Conservation (phyloP, 1,140 invertebrate species). For the Bombus affinis region DNA sequence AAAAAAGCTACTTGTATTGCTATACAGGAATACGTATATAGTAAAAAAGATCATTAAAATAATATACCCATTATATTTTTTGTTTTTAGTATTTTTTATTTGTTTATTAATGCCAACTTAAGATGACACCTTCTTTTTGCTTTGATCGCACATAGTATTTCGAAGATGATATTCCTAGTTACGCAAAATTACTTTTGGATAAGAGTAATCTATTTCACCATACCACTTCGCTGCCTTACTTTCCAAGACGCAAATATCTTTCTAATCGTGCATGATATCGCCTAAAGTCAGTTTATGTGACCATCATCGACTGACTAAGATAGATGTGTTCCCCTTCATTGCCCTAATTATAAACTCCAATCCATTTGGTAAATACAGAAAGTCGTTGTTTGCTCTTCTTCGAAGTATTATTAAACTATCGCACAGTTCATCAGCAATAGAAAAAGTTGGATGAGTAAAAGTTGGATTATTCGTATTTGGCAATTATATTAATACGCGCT, state of each 20-base stretch:
- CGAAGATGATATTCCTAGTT: neutral
- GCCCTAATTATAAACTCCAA: conserved; percentile 70
- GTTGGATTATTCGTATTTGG: neutral
- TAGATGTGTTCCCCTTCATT: conserved; percentile 54
- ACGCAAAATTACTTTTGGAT: neutral
- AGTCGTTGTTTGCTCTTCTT: conserved; percentile 63
- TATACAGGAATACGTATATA: neutral
- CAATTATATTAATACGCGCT: conserved; percentile 38
- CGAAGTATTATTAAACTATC: conserved; percentile 52
- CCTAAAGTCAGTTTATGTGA: conserved; percentile 41
- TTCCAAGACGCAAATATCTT: conserved; percentile 37
- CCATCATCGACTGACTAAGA: conserved; percentile 36
- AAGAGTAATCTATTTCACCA: conserved; percentile 12
- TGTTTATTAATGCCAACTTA: neutral
- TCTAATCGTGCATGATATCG: conserved; percentile 47
- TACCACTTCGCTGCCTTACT: conserved; percentile 6
- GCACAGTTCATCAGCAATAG: conserved; percentile 58
- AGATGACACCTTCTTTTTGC: neutral
- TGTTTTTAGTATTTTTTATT: neutral
- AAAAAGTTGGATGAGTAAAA: conserved; percentile 54
- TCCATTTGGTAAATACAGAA: conserved; percentile 71
- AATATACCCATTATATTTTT: neutral
- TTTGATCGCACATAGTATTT: neutral
- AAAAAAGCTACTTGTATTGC: neutral
- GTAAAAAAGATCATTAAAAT: neutral